Base-by-base conservation (phyloP, 2,797 vertebrate species). In the Synanceia verrucosa region DNA sequence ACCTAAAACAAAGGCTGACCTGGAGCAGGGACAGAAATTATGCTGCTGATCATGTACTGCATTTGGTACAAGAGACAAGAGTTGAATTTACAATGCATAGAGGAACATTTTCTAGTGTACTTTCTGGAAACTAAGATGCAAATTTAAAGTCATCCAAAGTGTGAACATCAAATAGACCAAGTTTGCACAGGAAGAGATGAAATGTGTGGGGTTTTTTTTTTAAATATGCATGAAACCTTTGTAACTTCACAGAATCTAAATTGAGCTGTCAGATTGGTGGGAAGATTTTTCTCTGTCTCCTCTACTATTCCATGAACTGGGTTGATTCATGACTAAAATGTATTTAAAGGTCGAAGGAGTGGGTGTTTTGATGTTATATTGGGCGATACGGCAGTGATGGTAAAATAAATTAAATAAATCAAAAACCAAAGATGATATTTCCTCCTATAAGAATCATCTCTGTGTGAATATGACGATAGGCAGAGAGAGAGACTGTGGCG, bases 201-300 rank as follows among this genome's bases (percentile, higher is more conserved):
- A 60, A 70, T 76, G 85, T 69, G 88, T 85, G 81, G 83, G 71
- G n/a, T n/a, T n/a, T n/a, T 70, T 78, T 74, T 47, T 65, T 64
- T 29, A 83, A 84, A 84, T 82, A 84, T 76, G 73, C 75, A 87
- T 66, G 61, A 70, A 83, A 71, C 65, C 70, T 79, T 57, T 75
- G 73, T 47, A 70, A 71, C 56, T 76, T 81, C 66, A 51, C 34
- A 78, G 64, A 82, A 77, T 82, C 64, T 81, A 79, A 84, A 81
- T 57, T 24, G 74, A 77, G 72, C 57, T 61, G 46, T 82, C 61
- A 72, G 47, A 67, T 68, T 47, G 37, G 78, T 83, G 73, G 79
- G 83, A 82, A 58, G 76, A 82, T 57, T 57, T 73, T 69, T 68
- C 51, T 60, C 23, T 39, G 7, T 74, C 28, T 62, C 48, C 39